Evolutionary conservation across 2,888 invertebrate species (phyloP), one percentile per base, ranked within the genome.

Genomic region (Pyrochroa serraticornis): DNA sequence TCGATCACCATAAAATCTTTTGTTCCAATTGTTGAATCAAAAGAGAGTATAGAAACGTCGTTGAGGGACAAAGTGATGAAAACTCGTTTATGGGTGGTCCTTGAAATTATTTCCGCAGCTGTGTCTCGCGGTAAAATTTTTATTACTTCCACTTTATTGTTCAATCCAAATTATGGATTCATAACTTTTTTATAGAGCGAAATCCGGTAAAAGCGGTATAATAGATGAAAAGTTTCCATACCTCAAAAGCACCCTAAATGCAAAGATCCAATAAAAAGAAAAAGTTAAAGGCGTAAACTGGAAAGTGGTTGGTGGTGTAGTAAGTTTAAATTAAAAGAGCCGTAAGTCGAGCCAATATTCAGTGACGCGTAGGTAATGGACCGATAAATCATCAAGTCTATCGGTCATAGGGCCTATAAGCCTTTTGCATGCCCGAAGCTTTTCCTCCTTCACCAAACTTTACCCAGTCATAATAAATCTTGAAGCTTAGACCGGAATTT

Each of bases 361-460:
- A 58, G 61, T 54, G 59, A 66, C 64, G 61, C 60, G 58, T 63
- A 58, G 62, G 58, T 64, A 62, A 62, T 66, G 57, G 52, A 32
- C 45, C 60, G 57, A 65, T 66, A 66, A 66, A 66, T 66, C 66
- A 66, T 65, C 60, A 49, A 59, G 62, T 64, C 66, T 66, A 63
- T 66, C 64, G 63, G 62, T 62, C 59, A 65, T 65, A 62, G 60
- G 55, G 53, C 55, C 59, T 54, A 55, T 56, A 53, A 57, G 63
- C 60, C 51, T 48, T 46, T 51, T 52, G 49, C 45, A 53, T 58
- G 36, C 52, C 47, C 34, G 33, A 35, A 52, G 62, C 56, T 63
- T 59, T 55, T 53, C 55, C 53, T 50, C 43, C 45, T 66, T 64
- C 49, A 48, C 37, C 49, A 58, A 65, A 67, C 60, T 65, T 67